Evolutionary conservation across 2,888 invertebrate genomes (phyloP).

Genomic region (Zygogramma bicolorata): DNA sequence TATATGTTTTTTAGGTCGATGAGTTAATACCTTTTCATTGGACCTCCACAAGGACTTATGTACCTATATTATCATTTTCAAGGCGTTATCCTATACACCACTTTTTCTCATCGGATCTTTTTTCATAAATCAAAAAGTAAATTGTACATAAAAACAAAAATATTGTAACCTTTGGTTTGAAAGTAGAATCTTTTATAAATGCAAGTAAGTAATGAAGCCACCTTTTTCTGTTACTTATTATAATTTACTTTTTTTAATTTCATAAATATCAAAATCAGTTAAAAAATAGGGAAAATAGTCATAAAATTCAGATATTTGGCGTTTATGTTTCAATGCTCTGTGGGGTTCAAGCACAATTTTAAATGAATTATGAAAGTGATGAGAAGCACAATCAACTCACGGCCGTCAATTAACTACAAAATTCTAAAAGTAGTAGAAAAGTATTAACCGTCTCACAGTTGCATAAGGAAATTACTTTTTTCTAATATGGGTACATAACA

Average conservation of each 20-base stretch:
- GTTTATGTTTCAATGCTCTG: neutral
- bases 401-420: slow-evolving; percentile 37
- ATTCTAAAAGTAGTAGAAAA: slow-evolving; percentile 37
- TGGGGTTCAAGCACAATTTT: neutral
- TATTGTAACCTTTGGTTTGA: too few species aligned
- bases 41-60: slow-evolving; percentile 57
- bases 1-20: slow-evolving; percentile 31
- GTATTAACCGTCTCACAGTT: slow-evolving; percentile 5
- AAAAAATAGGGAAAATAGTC: too few species aligned
- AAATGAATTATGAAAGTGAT: neutral
- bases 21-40: slow-evolving; percentile 50
- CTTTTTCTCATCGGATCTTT: neutral
- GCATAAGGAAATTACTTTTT: neutral
- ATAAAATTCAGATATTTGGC: neutral
- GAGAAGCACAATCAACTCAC: slow-evolving; percentile 15
- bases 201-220: neutral
- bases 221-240: neutral
- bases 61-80: slow-evolving; percentile 52
- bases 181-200: too few species aligned
- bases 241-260: too few species aligned
- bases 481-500: slow-evolving; percentile 59
- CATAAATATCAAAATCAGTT: too few species aligned
- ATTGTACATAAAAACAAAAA: too few species aligned
- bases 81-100: neutral
- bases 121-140: too few species aligned